Evolutionary conservation across 2,888 invertebrate species (phyloP).

Genomic region (Scrobipalpa costella): DNA sequence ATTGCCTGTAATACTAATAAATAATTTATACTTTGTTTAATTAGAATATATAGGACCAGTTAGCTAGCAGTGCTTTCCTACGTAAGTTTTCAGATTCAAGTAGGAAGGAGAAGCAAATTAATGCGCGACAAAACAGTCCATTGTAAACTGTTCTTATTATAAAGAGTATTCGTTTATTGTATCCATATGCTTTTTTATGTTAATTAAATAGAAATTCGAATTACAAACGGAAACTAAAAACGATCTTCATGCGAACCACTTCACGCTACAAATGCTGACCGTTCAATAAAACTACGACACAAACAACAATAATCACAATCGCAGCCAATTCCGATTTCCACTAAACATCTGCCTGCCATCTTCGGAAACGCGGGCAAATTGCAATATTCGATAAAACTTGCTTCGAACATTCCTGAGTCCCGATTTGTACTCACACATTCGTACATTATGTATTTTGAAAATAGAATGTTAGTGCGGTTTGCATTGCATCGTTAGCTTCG

Average conservation of each 20-base stretch:
- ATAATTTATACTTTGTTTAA: too few species aligned
- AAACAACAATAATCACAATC: constrained; percentile 6
- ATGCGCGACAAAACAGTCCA: too few species aligned
- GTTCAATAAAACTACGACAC: neutral
- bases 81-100: too few species aligned
- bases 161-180: too few species aligned
- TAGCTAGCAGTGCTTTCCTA: too few species aligned
- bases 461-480: constrained; percentile 35
- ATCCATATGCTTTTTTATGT: too few species aligned
- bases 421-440: constrained; percentile 10
- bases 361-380: constrained; percentile 15
- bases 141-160: too few species aligned
- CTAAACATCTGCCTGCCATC: constrained; percentile 17
- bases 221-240: neutral
- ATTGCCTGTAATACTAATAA: too few species aligned
- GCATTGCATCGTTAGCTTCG: constrained; percentile 31
- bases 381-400: constrained; percentile 18
- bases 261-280: neutral
- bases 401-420: constrained; percentile 6
- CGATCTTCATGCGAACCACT: neutral
- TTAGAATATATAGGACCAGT: too few species aligned
- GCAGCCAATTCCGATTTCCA: constrained; percentile 14
- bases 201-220: too few species aligned
- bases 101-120: too few species aligned
- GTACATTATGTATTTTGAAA: constrained; percentile 33